Evolutionary conservation across 2,888 invertebrate species (phyloP).

Genomic region (Brachypterus glaber): DNA sequence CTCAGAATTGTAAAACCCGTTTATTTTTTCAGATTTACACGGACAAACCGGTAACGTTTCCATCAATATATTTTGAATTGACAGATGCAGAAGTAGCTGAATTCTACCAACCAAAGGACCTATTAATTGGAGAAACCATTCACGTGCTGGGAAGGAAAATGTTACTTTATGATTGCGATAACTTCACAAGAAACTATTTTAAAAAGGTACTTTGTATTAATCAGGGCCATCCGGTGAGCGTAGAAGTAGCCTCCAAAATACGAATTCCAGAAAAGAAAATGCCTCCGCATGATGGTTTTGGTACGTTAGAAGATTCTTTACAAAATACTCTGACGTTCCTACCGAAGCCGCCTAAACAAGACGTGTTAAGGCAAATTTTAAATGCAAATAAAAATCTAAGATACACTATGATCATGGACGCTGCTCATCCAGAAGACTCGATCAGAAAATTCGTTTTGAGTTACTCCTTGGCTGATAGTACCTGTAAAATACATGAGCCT

Average conservation of each 20-base stretch:
- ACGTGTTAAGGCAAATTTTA: slow-evolving; percentile 62
- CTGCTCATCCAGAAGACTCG: slow-evolving; percentile 67
- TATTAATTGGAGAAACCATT: slow-evolving; percentile 62
- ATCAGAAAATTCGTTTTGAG: slow-evolving; percentile 65
- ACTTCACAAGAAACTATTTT: slow-evolving; percentile 68
- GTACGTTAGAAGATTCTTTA: slow-evolving; percentile 67
- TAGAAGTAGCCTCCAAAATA: slow-evolving; percentile 24
- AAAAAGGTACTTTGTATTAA: slow-evolving; percentile 39
- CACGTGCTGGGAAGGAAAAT: slow-evolving; percentile 61
- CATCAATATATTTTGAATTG: slow-evolving; percentile 58
- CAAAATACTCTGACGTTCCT: slow-evolving; percentile 61
- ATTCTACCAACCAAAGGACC: slow-evolving; percentile 70
- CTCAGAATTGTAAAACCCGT: not conserved
- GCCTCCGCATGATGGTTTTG: slow-evolving; percentile 66
- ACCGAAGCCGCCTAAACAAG: slow-evolving; percentile 65
- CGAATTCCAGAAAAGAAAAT: slow-evolving; percentile 30
- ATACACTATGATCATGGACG: slow-evolving; percentile 68
- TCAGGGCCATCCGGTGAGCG: slow-evolving; percentile 37
- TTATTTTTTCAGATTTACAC: slow-evolving; percentile 32
- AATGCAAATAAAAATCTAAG: slow-evolving; percentile 54
- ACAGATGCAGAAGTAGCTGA: slow-evolving; percentile 62
- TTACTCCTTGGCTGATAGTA: slow-evolving; percentile 67
- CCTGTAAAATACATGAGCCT: slow-evolving; percentile 64
- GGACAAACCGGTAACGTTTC: slow-evolving; percentile 47
- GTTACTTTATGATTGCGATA: slow-evolving; percentile 69